Evolutionary conservation across 2,888 invertebrate species (phyloP), one percentile per base, ranked within the genome.

Genomic region (Aquatica leii): DNA sequence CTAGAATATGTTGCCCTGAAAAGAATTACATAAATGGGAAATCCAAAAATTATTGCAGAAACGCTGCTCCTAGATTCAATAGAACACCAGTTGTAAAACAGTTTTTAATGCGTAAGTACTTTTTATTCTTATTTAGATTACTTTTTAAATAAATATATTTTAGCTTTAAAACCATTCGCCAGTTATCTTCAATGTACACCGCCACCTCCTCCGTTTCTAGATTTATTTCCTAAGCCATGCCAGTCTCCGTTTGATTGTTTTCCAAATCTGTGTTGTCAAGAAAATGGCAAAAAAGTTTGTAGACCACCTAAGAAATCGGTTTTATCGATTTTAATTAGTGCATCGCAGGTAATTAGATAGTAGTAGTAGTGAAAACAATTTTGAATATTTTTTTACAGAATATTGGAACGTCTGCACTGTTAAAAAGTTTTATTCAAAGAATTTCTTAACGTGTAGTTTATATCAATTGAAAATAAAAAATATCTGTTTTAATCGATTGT

Each of bases 211-310:
- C 87, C 89, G 12, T 82, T 87, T 67, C 84, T 88, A 62, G 91
- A 92, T 80, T 75, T 89, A 56, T 90, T 91, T 80, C 89, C 91
- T 1, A 89, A 89, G 74, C 81, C 85, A 20, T 92, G 92, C 77
- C 86, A 86, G 65, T 88, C 87, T 4, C 88, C 88, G 11, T 83
- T 91, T 2, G 91, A 92, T 78, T 92, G 92, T 77, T 91, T 92
- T 78, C 92, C 92, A 5, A 91, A 91, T 80, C 82, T 92, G 62
- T 92, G 92, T 77, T 92, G 92, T 67, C 91, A 92, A 69, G 92
- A 92, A 80, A 87, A 87, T 43, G 90, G 90, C 2, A 86, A 86
- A 71, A 88, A 88, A 69, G 86, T 87, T 71, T 92, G 92, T 74
- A 84, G 92, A 48, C 91, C 92, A 5, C 90, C 92, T 31, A 90